These are phyloP conservation scores for Musca domestica DNA, from an alignment of 1,140 invertebrate genomes.

Conservation along the genomic window DNA sequence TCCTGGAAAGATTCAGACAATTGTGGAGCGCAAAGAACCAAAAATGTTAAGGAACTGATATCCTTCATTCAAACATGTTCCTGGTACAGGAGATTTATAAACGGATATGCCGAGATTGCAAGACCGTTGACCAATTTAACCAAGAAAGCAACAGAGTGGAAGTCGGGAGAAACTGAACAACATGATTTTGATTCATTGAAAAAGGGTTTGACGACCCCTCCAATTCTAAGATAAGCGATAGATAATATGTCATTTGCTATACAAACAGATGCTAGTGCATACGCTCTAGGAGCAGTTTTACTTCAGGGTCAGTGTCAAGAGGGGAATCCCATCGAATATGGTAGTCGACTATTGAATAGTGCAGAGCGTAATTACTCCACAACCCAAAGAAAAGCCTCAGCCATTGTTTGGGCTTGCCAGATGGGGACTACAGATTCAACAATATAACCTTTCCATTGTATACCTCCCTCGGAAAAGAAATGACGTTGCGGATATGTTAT, in stretches of 20 bases:
- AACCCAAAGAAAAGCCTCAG: slow-evolving; percentile 51
- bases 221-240: slow-evolving; percentile 23
- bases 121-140: too few relatives aligned
- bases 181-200: neutral
- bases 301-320: slow-evolving; percentile 25
- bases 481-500: slow-evolving; percentile 28
- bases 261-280: slow-evolving; percentile 23
- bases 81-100: slow-evolving; percentile 32
- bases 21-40: slow-evolving; percentile 22
- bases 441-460: slow-evolving; percentile 27
- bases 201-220: neutral
- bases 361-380: slow-evolving; percentile 52
- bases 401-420: slow-evolving; percentile 50
- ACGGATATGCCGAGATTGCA: neutral
- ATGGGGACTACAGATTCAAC: slow-evolving; percentile 34
- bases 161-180: neutral
- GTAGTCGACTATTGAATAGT: slow-evolving; percentile 41
- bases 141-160: neutral
- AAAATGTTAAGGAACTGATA: too few relatives aligned
- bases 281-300: slow-evolving; percentile 13
- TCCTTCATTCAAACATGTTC: slow-evolving; percentile 25
- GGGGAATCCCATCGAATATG: slow-evolving; percentile 30
- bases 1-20: slow-evolving; percentile 26
- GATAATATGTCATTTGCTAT: slow-evolving; percentile 3
- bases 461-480: slow-evolving; percentile 32